phyloP scores from a whole-genome alignment of 2,888 invertebrate genomes.

The Ligdia adustata region DNA sequence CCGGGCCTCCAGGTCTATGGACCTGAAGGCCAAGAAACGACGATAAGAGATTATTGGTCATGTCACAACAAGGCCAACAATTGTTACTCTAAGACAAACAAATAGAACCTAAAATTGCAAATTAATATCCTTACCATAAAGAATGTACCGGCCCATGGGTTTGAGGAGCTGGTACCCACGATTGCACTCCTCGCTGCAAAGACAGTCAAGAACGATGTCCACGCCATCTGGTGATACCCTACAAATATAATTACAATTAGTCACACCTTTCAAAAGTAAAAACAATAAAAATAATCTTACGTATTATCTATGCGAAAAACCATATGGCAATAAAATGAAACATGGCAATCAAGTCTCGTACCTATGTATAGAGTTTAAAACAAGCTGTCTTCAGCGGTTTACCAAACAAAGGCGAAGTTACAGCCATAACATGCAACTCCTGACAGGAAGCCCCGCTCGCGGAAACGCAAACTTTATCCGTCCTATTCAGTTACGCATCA shows the following conservation, averaged over 20 bases:
- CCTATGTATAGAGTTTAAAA: too few relatives aligned
- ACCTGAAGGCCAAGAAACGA: too few relatives aligned
- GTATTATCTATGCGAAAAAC: too few relatives aligned
- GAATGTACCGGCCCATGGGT: conserved; percentile 94
- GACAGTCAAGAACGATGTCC: conserved; percentile 93
- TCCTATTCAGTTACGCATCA: conserved; percentile 12
- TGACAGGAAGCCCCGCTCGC: conserved; percentile 13
- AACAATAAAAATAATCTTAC: too few relatives aligned
- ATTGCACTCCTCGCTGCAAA: conserved; percentile 95
- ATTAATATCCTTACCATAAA: conserved; percentile 88
- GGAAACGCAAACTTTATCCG: conserved; percentile 23
- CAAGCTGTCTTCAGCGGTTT: conserved; percentile 8
- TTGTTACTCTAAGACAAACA: too few relatives aligned
- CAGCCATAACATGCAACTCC: conserved; percentile 21
- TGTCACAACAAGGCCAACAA: too few relatives aligned
- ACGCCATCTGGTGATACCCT: conserved; percentile 91
- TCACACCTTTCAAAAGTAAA: too few relatives aligned
- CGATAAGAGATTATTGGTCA: too few relatives aligned
- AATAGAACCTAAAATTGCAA: too few relatives aligned
- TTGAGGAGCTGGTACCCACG: conserved; percentile 92
- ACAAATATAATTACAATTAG: too few relatives aligned
- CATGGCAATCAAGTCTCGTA: background rate
- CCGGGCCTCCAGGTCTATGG: too few relatives aligned
- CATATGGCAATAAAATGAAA: conserved; percentile 3
- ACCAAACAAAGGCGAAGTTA: conserved; percentile 14